Evolutionary conservation across 1,140 invertebrate genomes (phyloP), one percentile per base, ranked within the genome.

Genomic region (Trichogramma pretiosum): DNA sequence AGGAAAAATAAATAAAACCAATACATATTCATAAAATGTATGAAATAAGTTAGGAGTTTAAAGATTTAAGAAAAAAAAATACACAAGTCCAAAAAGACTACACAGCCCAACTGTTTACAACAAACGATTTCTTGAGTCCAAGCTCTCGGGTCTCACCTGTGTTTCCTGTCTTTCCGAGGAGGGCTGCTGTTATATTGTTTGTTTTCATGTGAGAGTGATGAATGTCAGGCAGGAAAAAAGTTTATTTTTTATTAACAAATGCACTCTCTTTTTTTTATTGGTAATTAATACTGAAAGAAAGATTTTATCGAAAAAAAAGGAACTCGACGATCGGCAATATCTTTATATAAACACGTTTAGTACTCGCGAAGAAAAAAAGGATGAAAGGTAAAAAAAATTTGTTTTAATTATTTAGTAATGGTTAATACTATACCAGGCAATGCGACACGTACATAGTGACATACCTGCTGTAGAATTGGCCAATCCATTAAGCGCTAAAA

Each of bases 401-500:
- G 51, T 56, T 51, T 56, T 48, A 52, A 53, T 58, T n/a, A 64
- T 68, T 70, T 68, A 68, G 62, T 67, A 65, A 62, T 64, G 59
- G 66, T 72, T 70, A 68, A 68, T 68, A 69, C 67, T 72, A 54
- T 71, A 72, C 67, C 67, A 70, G 64, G 65, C 67, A 70, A 67
- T 67, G 61, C 55, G 68, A 70, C 64, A 72, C 69, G 64, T 72
- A 72, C 69, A 72, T 70, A 70, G 60, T 61, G 69, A 70, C 66
- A 72, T 70, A 71, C 68, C 71, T 68, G 70, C 72, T 61, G 71
- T 64, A 46, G 74, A 72, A 62, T 74, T 73, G 53, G 73, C 68
- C 63, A 76, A 67, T 57, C 74, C 73, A 58, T 70, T 69, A 60
- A 76, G 63, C 42, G 73, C 74, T 75, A 70, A 62, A 74, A 74